Evolutionary conservation across 1,140 invertebrate genomes (phyloP), one percentile per base, ranked within the genome.

Genomic region (Fopius arisanus): DNA sequence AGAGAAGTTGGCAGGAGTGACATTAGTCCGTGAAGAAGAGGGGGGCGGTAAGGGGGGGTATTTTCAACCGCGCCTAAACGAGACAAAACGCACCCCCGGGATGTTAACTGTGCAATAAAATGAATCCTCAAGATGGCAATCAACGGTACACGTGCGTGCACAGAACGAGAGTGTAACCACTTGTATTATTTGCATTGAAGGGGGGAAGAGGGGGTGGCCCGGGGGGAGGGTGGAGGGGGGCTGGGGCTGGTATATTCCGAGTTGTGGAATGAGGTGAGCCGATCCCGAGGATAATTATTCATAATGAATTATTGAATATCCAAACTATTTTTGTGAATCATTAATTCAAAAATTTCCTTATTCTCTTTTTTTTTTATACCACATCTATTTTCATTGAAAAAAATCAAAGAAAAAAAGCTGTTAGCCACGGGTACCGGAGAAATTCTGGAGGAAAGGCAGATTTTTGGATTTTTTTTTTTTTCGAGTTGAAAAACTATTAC

Each of bases 61-160:
- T 67, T 33, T 40, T 16, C 43, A 69, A 69, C 43, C 43, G 68
- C 21, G 51, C 14, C 54, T 21, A 62, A 59, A 28, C 51, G 51
- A 70, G 54, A 62, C 51, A 71, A 71, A 71, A 71, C 33, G 28
- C 54, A 40, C 43, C n/a, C 33, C 41, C 37, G 14, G 59, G 31
- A 16, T 41, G 68, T 51, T 21, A 63, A 71, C 69, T 23, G 21
- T 37, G 33, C 69, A 71, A 63, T 63, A 71, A 71, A 71, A 63
- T 37, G 54, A 71, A 71, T 63, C 31, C 37, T 71, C 21, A 71
- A 40, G 69, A 41, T 63, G 51, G 59, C 54, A 71, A 71, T 71
- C 69, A 54, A 72, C 29, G 14, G 62, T 65, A 72, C 70, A 72
- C 70, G 70, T 72, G 70, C 70, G 68, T 70, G 68, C 54, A 23